Evolutionary conservation across 1,140 invertebrate species (phyloP).

Genomic region (Marisa cornuarietis): DNA sequence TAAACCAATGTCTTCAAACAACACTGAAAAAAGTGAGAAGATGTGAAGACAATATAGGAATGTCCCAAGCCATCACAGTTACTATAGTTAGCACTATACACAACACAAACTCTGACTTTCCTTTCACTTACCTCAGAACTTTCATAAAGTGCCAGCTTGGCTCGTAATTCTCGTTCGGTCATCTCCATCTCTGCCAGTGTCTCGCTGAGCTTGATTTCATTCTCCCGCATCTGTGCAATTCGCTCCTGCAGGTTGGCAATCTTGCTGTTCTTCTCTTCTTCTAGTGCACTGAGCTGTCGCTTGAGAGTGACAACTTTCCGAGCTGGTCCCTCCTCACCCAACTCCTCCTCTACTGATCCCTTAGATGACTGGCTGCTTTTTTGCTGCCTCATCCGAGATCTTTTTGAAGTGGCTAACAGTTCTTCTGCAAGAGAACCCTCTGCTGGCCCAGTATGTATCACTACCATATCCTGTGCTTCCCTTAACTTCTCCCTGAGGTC

Average conservation of each 20-base stretch:
- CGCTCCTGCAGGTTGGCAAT: conserved; percentile 52
- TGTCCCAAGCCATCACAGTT: no score
- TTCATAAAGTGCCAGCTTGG: conserved; percentile 45
- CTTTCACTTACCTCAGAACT: conserved; percentile 24
- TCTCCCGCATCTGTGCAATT: conserved; percentile 44
- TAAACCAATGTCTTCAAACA: no score
- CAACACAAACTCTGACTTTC: no score
- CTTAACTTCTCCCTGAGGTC: conserved; percentile 51
- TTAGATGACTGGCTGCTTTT: neutral
- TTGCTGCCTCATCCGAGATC: neutral
- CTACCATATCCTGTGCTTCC: conserved; percentile 46
- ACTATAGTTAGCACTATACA: no score
- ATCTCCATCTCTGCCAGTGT: conserved; percentile 52
- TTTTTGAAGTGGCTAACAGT: conserved; percentile 24
- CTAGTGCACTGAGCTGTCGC: conserved; percentile 40
- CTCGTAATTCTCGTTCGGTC: conserved; percentile 45
- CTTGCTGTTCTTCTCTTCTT: conserved; percentile 51
- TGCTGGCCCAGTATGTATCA: conserved; percentile 29
- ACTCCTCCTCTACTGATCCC: conserved; percentile 1
- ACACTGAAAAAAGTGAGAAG: no score
- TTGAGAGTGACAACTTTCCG: conserved; percentile 35
- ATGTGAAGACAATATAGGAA: no score
- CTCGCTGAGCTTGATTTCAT: conserved; percentile 56
- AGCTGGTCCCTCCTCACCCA: conserved; percentile 1
- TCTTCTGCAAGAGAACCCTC: conserved; percentile 49